Conservation (phyloP, 2,888 invertebrate species). For the Bimastos eiseni region DNA sequence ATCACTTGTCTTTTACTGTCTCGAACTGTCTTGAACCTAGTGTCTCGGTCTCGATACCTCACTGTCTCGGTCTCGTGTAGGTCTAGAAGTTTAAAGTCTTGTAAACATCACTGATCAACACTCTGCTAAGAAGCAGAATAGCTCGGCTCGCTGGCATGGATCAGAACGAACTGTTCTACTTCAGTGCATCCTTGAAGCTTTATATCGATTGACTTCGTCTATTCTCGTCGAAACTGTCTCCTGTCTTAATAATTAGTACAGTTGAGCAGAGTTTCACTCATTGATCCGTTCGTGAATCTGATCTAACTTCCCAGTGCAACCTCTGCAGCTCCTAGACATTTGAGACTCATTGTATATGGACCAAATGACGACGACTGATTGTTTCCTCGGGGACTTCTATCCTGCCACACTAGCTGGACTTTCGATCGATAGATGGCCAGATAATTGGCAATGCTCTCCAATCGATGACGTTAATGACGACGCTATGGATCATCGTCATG, state of each 20-base stretch:
- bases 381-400: background rate
- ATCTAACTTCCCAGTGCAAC: background rate
- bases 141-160: too few relatives aligned
- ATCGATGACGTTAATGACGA: background rate
- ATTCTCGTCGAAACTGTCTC: too few relatives aligned
- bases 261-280: background rate
- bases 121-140: too few relatives aligned
- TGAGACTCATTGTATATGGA: background rate
- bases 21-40: too few relatives aligned
- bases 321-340: background rate
- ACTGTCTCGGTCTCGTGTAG: too few relatives aligned
- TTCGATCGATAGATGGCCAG: conserved; percentile 10
- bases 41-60: too few relatives aligned
- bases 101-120: too few relatives aligned
- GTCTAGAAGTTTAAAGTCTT: too few relatives aligned
- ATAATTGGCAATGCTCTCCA: background rate
- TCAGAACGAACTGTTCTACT: too few relatives aligned
- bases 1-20: too few relatives aligned
- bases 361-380: background rate
- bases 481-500: background rate
- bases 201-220: too few relatives aligned
- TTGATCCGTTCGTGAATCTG: background rate
- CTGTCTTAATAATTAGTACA: background rate
- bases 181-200: too few relatives aligned
- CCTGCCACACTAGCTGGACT: background rate